A percentile compares a stretch with the other conserved stretches of the same genome.
Conservation (phyloP, 2,797 vertebrate species). For the Aotus griseimembra region DNA sequence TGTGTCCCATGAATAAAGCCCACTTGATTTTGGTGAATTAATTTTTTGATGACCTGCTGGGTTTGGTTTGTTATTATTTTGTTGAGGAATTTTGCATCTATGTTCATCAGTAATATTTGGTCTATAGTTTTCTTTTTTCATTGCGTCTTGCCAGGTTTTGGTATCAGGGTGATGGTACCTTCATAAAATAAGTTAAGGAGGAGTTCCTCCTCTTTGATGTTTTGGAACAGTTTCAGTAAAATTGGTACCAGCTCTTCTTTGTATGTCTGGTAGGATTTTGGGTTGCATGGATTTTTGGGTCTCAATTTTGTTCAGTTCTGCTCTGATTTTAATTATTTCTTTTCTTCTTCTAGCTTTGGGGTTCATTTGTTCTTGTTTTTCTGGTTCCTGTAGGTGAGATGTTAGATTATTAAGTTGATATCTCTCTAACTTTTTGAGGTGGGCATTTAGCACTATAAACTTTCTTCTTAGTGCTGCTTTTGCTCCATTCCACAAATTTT, state of each 20-base stretch:
- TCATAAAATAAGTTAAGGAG: background rate
- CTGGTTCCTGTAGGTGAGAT: background rate
- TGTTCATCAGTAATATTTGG: background rate
- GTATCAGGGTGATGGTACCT: background rate
- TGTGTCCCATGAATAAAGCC: background rate
- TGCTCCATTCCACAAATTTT: background rate
- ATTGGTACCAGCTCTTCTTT: background rate
- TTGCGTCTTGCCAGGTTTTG: background rate
- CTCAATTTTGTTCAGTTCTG: background rate
- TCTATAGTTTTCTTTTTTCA: background rate
- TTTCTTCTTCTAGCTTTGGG: background rate
- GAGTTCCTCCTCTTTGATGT: background rate
- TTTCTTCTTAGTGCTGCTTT: background rate
- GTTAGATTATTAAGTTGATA: background rate
- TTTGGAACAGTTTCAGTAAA: background rate
- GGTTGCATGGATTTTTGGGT: background rate
- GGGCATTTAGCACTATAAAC: background rate
- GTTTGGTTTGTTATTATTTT: background rate
- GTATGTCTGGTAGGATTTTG: background rate
- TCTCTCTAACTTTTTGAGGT: background rate
- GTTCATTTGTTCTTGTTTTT: background rate
- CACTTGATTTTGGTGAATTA: background rate
- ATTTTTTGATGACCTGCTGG: background rate
- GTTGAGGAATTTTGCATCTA: background rate
- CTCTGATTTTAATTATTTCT: background rate